Evolutionary conservation across 2,888 invertebrate genomes (phyloP), one percentile per base, ranked within the genome.

Genomic region (Drosophila hamatofila): DNA sequence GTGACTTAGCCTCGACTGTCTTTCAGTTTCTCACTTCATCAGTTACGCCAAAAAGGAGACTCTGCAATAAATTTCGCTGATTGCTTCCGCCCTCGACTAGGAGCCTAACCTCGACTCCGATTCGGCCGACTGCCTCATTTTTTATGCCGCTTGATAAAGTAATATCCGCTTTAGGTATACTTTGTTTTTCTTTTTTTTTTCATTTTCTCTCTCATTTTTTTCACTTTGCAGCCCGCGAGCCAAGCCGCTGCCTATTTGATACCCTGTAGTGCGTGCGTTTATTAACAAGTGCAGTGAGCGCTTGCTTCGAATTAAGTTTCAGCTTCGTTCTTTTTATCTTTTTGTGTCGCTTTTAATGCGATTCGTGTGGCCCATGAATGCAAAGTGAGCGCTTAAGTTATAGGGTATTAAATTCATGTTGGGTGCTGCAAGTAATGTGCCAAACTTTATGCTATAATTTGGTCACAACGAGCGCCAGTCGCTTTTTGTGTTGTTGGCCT

Each of bases 81-180:
- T 87, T 87, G 86, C 86, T 87, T 87, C 87, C 89, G 89, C 72
- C 66, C 55, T 75, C 64, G 66, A 56, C 64, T 75, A 64, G 66
- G 35, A 59, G 44, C 61, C 61, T 73, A 77, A 73, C 82, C 75
- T 77, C 84, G 75, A 72, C 81, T 75, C 67, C 80, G 71, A 58
- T 66, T 68, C 70, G 75, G 73, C 64, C 68, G 65, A 72, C 72
- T 80, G 84, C 59, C 84, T 83, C 89, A 87, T 88, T 88, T 88
- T 88, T 87, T 87, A 87, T 87, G 89, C 89, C 83, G 83, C 87
- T 87, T 87, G 86, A 87, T 87, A 88, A 87, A 87, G 89, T 87
- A 87, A 87, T 87, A 87, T 87, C 87, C 86, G 89, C 76, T 87
- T 88, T 87, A 88, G 83, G 83, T 87, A 84, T 73, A 81, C 74